These are phyloP conservation scores for Antechinus stuartii DNA, from an alignment of 2,113 vertebrate species.

Conservation along the genomic window DNA sequence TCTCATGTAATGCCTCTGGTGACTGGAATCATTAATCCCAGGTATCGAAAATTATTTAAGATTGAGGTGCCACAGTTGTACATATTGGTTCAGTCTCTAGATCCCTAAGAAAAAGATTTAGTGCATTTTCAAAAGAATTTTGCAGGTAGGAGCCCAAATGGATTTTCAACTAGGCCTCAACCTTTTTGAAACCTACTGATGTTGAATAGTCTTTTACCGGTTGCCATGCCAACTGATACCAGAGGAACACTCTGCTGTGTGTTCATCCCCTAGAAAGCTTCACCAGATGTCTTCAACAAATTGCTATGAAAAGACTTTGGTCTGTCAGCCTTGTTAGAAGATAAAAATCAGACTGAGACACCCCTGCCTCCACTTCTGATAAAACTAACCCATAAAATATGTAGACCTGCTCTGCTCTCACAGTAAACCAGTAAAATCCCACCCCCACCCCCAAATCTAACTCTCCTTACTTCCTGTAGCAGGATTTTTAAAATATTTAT, in stretches of 20 bases:
- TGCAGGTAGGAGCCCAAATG: slow-evolving; percentile 96
- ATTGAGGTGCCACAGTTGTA: slow-evolving; percentile 80
- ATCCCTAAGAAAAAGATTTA: slow-evolving; percentile 82
- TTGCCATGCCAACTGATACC: slow-evolving; percentile 98
- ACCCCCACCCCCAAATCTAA: slow-evolving; percentile 65
- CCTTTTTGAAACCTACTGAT: slow-evolving; percentile 93
- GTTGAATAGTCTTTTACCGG: slow-evolving; percentile 96
- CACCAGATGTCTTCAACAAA: slow-evolving; percentile 99
- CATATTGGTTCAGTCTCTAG: slow-evolving; percentile 79
- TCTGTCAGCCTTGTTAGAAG: slow-evolving; percentile 93
- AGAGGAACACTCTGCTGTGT: slow-evolving; percentile 93
- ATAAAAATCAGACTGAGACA: slow-evolving; percentile 92
- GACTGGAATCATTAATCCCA: slow-evolving; percentile 85
- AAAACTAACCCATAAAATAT: slow-evolving; percentile 89
- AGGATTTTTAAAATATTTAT: slow-evolving; percentile 95
- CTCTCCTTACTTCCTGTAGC: slow-evolving; percentile 84
- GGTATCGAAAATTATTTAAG: slow-evolving; percentile 85
- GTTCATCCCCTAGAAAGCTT: slow-evolving; percentile 94
- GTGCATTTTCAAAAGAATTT: slow-evolving; percentile 86
- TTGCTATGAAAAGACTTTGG: slow-evolving; percentile 96
- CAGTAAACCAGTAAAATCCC: slow-evolving; percentile 84
- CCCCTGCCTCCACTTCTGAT: slow-evolving; percentile 86
- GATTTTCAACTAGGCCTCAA: slow-evolving; percentile 98
- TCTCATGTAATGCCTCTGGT: slow-evolving; percentile 76
- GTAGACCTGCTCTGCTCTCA: slow-evolving; percentile 83